A percentile compares a stretch with the other conserved stretches of the same genome.
phyloP scores from a whole-genome alignment of 1,140 invertebrate species.

The Venustaconcha ellipsiformis region DNA sequence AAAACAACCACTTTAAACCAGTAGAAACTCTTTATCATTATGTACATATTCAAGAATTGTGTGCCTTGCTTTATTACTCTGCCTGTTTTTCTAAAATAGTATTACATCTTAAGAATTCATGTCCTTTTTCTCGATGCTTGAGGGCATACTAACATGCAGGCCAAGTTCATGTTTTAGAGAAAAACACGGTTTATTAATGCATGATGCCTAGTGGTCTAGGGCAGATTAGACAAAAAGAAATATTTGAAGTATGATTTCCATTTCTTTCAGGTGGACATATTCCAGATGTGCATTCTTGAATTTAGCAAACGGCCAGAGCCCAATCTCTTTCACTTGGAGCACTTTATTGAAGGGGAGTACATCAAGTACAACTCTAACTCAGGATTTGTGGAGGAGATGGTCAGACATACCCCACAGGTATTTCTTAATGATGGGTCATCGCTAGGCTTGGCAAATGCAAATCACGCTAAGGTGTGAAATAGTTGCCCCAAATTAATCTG shows the following conservation, averaged over 20 bases:
- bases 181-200: too few relatives aligned
- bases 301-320: constrained; percentile 70
- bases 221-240: not conserved
- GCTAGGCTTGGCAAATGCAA: not conserved
- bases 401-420: constrained; percentile 74
- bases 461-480: not conserved
- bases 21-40: too few relatives aligned
- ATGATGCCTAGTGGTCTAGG: too few relatives aligned
- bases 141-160: too few relatives aligned
- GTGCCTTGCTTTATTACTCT: too few relatives aligned
- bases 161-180: not conserved
- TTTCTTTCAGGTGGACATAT: constrained; percentile 73
- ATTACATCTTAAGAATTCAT: too few relatives aligned
- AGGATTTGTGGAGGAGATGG: constrained; percentile 73
- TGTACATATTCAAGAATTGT: too few relatives aligned
- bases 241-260: not conserved
- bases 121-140: too few relatives aligned
- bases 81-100: too few relatives aligned
- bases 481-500: not conserved
- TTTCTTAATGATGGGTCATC: too few relatives aligned
- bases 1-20: too few relatives aligned
- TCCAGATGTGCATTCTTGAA: constrained; percentile 75
- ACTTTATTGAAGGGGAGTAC: constrained; percentile 76
- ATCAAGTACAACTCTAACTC: constrained; percentile 78
- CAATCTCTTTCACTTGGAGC: constrained; percentile 75